These are phyloP conservation scores for Motacilla tschutschensis DNA, from an alignment of 2,113 vertebrate genomes.

Conservation along the genomic window DNA sequence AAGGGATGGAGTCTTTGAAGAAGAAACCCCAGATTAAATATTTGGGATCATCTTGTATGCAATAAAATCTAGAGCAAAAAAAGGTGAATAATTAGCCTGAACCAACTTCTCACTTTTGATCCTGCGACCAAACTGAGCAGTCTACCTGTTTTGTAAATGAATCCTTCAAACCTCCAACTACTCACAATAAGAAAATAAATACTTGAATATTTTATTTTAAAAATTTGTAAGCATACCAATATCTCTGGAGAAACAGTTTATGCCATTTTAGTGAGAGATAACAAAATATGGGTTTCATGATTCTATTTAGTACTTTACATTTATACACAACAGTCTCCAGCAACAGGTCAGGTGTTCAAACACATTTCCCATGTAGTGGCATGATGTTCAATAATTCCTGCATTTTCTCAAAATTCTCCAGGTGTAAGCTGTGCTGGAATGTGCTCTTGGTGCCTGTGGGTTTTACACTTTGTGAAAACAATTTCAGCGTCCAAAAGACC, in stretches of 20 bases:
- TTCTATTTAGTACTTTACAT: not conserved
- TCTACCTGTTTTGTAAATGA: not conserved
- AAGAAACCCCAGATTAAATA: rapidly evolving
- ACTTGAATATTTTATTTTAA: not conserved
- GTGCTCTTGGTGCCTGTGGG: not conserved
- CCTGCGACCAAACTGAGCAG: not conserved
- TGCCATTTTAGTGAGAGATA: not conserved
- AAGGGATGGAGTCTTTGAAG: not conserved
- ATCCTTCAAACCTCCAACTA: not conserved
- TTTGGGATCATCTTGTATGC: not conserved
- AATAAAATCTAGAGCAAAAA: not conserved
- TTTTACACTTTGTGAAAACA: not conserved
- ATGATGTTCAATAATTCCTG: not conserved
- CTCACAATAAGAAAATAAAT: not conserved
- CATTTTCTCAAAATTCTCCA: not conserved
- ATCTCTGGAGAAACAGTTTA: not conserved
- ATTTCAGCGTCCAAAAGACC: not conserved
- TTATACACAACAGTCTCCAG: not conserved
- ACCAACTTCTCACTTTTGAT: not conserved
- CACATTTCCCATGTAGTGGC: not conserved
- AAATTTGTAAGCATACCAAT: not conserved
- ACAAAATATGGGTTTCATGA: not conserved
- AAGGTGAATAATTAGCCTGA: not conserved
- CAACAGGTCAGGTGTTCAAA: not conserved
- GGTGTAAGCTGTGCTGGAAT: not conserved